Percentiles rank a stretch among this genome's conserved stretches.
phyloP scores from a whole-genome alignment of 2,888 invertebrate species.

The Zonitis immaculata region DNA sequence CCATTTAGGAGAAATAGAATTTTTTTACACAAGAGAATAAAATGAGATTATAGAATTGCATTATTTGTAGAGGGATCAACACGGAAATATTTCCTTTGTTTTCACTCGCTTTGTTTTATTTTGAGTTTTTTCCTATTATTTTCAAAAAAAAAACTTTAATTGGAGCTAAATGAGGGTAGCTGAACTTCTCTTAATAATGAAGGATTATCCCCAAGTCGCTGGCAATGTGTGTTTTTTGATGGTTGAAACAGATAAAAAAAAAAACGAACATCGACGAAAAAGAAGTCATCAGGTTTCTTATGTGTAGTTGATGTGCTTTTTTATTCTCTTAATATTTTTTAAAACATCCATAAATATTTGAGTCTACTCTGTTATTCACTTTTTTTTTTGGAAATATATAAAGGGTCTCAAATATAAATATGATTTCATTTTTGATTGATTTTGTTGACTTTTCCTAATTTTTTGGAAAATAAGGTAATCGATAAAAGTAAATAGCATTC shows the following conservation, averaged over 20 bases:
- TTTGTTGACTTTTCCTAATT: background rate
- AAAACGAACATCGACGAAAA: constrained; percentile 31
- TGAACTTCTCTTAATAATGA: constrained; percentile 25
- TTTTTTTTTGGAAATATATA: constrained; percentile 10
- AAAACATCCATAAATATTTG: constrained; percentile 14
- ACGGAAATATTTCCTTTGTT: too few species aligned
- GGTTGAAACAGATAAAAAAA: constrained; percentile 25
- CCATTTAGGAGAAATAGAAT: too few species aligned
- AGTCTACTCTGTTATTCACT: constrained; percentile 15
- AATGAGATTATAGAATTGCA: too few species aligned
- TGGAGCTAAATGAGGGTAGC: constrained; percentile 6
- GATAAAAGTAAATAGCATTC: too few species aligned
- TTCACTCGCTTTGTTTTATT: background rate
- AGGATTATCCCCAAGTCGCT: constrained; percentile 30
- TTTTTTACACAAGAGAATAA: too few species aligned
- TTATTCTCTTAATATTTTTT: constrained; percentile 11
- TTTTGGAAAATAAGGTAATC: too few species aligned
- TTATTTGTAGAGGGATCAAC: too few species aligned
- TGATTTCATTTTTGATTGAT: background rate
- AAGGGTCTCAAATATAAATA: constrained; percentile 17
- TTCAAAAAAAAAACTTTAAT: background rate
- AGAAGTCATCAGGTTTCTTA: constrained; percentile 33
- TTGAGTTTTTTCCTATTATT: background rate
- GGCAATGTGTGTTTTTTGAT: constrained; percentile 35
- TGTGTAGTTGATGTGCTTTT: constrained; percentile 24